A percentile compares a stretch with the other conserved stretches of the same genome.
phyloP scores from a whole-genome alignment of 2,888 invertebrate genomes.

The Melanotus villosus region DNA sequence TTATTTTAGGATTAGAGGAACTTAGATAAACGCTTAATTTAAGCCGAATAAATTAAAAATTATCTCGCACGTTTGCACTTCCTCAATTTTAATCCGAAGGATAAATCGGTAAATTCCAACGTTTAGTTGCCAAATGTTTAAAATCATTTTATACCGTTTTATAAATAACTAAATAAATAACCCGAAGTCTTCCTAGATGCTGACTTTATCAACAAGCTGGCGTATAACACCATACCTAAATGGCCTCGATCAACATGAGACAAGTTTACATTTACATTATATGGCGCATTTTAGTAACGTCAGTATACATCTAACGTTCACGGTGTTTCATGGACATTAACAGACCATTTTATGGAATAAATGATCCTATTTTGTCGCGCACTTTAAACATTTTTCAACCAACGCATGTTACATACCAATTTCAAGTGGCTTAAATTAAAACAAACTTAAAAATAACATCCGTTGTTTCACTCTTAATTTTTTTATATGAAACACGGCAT shows the following conservation, averaged over 20 bases:
- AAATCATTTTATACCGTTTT: neutral
- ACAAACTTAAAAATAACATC: neutral
- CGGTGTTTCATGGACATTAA: neutral
- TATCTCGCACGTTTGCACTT: no score
- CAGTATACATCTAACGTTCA: neutral
- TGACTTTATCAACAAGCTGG: neutral
- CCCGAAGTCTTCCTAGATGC: neutral
- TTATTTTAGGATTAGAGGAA: constrained; percentile 33
- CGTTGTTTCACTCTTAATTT: constrained; percentile 3
- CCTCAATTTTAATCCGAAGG: no score
- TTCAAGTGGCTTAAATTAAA: neutral
- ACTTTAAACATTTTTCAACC: neutral
- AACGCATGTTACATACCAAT: neutral
- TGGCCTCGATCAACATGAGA: constrained; percentile 16
- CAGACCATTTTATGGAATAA: neutral
- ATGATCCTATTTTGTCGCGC: neutral
- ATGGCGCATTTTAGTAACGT: neutral
- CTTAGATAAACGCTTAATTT: neutral
- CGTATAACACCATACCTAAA: constrained; percentile 10
- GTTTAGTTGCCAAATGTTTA: neutral
- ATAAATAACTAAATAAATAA: neutral
- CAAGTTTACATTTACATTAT: constrained; percentile 26
- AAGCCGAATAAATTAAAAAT: no score
- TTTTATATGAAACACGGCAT: no score
- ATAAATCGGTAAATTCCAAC: no score